Evolutionary conservation across 37 sponge, comb jelly and placozoan species (phyloP).

Genomic region (Hexactinellida sp.): DNA sequence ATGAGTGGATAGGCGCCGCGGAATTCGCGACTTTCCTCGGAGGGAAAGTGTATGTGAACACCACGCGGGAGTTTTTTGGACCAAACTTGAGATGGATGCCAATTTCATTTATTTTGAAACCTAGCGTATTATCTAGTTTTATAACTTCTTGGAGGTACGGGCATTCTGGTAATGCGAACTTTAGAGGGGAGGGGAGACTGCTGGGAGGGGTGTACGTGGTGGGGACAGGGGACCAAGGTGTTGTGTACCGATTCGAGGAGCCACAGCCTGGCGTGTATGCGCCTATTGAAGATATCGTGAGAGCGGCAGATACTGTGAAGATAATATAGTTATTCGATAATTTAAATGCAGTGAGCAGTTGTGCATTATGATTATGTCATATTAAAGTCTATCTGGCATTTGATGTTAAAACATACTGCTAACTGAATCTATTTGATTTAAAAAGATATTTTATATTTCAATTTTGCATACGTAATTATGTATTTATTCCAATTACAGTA

Average conservation of each 20-base stretch:
- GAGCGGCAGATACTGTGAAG: background rate
- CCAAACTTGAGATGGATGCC: background rate
- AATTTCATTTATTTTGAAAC: background rate
- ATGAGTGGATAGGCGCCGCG: background rate
- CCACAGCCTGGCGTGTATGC: constrained; percentile 9
- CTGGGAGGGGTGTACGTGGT: background rate
- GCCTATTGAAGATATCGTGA: background rate
- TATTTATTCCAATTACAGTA: no score
- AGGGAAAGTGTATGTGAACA: background rate
- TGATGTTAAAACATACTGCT: background rate
- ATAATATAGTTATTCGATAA: background rate
- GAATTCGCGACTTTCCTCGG: background rate
- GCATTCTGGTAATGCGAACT: background rate
- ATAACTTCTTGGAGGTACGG: background rate
- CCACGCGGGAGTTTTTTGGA: background rate
- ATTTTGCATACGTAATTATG: no score
- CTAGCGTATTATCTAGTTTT: background rate
- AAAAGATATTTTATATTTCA: background rate
- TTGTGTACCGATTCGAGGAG: background rate
- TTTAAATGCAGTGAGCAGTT: no score
- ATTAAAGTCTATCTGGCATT: background rate
- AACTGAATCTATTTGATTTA: background rate
- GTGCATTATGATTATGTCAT: background rate
- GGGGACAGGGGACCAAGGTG: background rate
- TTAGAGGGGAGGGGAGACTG: background rate